phyloP scores from a whole-genome alignment of 2,797 vertebrate genomes.

The Acestrorhynchus altus region DNA sequence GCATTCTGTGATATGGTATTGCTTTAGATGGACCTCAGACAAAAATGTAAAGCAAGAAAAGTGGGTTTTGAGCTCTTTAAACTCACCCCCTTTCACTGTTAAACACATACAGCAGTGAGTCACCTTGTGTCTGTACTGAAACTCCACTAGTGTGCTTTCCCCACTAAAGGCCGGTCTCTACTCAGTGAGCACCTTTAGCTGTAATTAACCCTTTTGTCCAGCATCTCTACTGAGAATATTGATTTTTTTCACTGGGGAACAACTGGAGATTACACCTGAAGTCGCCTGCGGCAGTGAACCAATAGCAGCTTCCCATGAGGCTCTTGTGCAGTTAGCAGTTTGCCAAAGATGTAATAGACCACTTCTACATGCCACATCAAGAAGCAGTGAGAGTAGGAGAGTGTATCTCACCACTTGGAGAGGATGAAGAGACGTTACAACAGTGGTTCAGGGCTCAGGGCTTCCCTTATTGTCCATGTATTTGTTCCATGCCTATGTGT shows the following conservation, averaged over 20 bases:
- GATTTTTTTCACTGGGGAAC: slow-evolving; percentile 39
- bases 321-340: slow-evolving; percentile 16
- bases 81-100: background rate
- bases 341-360: background rate
- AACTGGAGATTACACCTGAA: slow-evolving; percentile 45
- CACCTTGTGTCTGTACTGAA: background rate
- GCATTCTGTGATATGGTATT: too few relatives aligned
- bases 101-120: background rate
- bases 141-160: background rate
- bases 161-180: slow-evolving; percentile 1
- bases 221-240: slow-evolving; percentile 42
- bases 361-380: background rate
- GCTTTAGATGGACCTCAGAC: too few relatives aligned
- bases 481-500: too few relatives aligned
- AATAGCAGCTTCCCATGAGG: slow-evolving; percentile 38
- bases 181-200: slow-evolving; percentile 33
- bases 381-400: background rate
- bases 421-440: background rate
- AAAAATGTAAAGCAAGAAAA: too few relatives aligned
- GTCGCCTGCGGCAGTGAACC: slow-evolving; percentile 39
- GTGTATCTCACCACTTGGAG: too few relatives aligned
- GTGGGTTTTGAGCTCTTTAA: background rate
- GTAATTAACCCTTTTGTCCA: slow-evolving; percentile 52
- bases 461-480: too few relatives aligned
- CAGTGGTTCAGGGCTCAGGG: background rate